Evolutionary conservation across 2,797 vertebrate species (phyloP).

Genomic region (Trematomus bernacchii): DNA sequence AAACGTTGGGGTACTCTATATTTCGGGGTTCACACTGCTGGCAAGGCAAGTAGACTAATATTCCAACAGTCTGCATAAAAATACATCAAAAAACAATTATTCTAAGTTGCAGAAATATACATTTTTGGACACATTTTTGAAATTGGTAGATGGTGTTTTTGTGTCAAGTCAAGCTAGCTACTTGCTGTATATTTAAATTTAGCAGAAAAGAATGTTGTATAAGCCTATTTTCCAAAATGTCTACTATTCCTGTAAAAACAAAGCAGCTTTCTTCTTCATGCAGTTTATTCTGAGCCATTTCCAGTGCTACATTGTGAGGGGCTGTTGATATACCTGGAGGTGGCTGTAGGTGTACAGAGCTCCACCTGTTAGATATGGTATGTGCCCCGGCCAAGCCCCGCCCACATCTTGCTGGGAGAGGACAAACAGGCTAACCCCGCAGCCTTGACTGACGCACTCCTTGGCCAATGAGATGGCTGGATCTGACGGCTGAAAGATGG

Average conservation of each 20-base stretch:
- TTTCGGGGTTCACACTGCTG: no score
- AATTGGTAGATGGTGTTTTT: background rate
- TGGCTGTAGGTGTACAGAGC: constrained; percentile 79
- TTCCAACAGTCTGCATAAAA: background rate
- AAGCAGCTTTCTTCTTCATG: background rate
- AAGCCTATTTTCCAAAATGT: background rate
- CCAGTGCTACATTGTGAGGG: accelerated
- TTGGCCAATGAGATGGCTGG: constrained; percentile 75
- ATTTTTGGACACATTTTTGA: background rate
- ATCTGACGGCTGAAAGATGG: constrained; percentile 85
- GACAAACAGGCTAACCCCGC: constrained; percentile 83
- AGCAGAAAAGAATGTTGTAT: background rate
- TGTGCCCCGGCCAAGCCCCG: constrained; percentile 84
- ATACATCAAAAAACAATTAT: background rate
- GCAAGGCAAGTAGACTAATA: background rate
- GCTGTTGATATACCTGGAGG: constrained; percentile 78
- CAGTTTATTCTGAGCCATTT: background rate
- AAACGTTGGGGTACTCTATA: no score
- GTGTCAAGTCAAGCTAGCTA: background rate
- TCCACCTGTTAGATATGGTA: constrained; percentile 85
- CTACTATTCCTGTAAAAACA: background rate
- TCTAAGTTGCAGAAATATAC: background rate
- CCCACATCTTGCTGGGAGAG: constrained; percentile 84
- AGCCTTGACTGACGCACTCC: constrained; percentile 84
- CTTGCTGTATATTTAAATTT: background rate